phyloP scores from a whole-genome alignment of 1,140 invertebrate species.

The Tetramorium parvispinum region DNA sequence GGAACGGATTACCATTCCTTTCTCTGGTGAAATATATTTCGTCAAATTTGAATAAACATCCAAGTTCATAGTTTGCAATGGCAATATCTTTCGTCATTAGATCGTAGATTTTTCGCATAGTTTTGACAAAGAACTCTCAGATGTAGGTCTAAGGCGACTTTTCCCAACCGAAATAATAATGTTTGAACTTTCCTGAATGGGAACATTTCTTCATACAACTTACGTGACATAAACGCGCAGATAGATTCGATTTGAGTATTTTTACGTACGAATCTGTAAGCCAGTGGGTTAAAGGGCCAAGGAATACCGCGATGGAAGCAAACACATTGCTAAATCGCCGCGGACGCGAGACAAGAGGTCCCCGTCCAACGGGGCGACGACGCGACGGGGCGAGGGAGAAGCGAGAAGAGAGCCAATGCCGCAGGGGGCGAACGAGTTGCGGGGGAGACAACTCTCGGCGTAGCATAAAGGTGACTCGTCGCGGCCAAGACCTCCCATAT shows the following conservation, averaged over 20 bases:
- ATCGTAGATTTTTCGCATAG: neutral
- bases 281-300: conserved; percentile 32
- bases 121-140: neutral
- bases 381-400: conserved; percentile 63
- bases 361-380: conserved; percentile 33
- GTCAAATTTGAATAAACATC: neutral
- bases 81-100: neutral
- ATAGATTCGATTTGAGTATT: conserved; percentile 1
- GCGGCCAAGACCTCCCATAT: conserved; percentile 80
- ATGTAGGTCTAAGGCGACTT: neutral
- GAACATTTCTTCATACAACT: neutral
- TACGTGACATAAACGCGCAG: neutral
- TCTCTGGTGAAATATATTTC: neutral
- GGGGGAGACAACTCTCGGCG: conserved; percentile 77
- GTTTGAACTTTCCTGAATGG: neutral
- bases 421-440: conserved; percentile 69
- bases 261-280: neutral
- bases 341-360: conserved; percentile 12
- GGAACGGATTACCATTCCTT: neutral
- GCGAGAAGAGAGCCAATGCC: conserved; percentile 46
- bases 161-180: too few species aligned
- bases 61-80: neutral
- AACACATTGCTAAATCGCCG: conserved; percentile 10
- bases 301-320: neutral
- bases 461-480: conserved; percentile 83